These are phyloP conservation scores for Ailuropoda melanoleuca DNA, from an alignment of 2,113 vertebrate genomes.

Conservation along the genomic window DNA sequence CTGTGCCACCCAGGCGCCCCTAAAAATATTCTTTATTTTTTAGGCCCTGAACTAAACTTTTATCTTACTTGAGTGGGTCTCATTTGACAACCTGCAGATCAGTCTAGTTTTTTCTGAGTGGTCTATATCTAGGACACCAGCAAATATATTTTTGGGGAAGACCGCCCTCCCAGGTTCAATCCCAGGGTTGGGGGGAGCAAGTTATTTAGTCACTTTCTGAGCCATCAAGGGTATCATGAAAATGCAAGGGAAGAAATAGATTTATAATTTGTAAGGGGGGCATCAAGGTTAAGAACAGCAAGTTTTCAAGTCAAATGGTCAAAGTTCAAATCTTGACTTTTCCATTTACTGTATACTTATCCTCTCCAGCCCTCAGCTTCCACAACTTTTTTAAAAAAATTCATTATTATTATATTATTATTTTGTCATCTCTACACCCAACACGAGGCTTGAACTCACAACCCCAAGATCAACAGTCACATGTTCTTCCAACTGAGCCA, in stretches of 20 bases:
- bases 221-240: not conserved
- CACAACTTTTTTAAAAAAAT: not conserved
- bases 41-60: not conserved
- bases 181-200: not conserved
- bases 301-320: not conserved
- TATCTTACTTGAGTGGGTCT: not conserved
- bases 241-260: not conserved
- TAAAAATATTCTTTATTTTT: not conserved
- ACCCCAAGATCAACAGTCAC: not conserved
- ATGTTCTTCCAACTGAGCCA: not conserved
- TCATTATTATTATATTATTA: not conserved
- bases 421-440: not conserved
- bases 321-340: not conserved
- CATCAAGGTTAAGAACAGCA: not conserved
- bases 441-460: not conserved
- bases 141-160: not conserved
- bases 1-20: no score
- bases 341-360: not conserved
- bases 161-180: not conserved
- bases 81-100: not conserved
- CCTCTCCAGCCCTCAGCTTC: not conserved
- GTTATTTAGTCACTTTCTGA: not conserved
- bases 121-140: not conserved
- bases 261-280: not conserved
- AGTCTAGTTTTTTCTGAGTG: not conserved